Percentiles rank a stretch among this genome's conserved stretches.
phyloP scores from a whole-genome alignment of 2,113 vertebrate genomes.

The Paramormyrops kingsleyae region DNA sequence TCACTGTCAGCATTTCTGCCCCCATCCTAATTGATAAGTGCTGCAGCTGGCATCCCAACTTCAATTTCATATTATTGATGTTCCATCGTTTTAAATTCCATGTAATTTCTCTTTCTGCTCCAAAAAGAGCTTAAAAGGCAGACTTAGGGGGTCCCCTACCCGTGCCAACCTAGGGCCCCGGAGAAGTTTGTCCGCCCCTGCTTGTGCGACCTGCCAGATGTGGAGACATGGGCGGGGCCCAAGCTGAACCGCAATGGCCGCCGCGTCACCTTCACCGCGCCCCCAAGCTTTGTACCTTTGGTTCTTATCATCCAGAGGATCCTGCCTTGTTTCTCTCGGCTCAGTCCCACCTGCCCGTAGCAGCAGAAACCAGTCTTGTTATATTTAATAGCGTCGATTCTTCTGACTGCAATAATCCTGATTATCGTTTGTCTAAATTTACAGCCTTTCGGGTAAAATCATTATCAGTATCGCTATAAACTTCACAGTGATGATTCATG shows the following conservation, averaged over 20 bases:
- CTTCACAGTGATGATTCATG: conserved; percentile 13
- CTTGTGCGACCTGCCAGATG: not conserved
- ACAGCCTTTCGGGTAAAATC: conserved; percentile 41
- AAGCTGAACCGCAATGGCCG: not conserved
- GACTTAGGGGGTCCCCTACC: not conserved
- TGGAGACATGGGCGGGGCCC: not conserved
- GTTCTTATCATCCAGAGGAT: not conserved
- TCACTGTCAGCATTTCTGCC: not conserved
- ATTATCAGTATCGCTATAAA: conserved; percentile 16
- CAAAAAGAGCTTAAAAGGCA: not conserved
- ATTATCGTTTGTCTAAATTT: conserved; percentile 30
- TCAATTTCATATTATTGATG: not conserved
- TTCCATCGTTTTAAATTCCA: not conserved
- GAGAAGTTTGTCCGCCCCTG: not conserved
- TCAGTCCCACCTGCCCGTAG: not conserved
- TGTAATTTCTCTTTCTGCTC: not conserved
- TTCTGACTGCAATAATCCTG: conserved; percentile 33
- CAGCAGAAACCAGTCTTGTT: conserved; percentile 29
- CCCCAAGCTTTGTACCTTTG: not conserved
- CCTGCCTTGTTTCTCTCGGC: not conserved
- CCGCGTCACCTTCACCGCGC: not conserved
- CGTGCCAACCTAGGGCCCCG: not conserved
- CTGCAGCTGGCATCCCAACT: not conserved
- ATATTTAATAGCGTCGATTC: conserved; percentile 33
- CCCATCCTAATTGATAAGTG: not conserved